phyloP scores from a whole-genome alignment of 2,113 vertebrate genomes.

The Pimephales promelas region DNA sequence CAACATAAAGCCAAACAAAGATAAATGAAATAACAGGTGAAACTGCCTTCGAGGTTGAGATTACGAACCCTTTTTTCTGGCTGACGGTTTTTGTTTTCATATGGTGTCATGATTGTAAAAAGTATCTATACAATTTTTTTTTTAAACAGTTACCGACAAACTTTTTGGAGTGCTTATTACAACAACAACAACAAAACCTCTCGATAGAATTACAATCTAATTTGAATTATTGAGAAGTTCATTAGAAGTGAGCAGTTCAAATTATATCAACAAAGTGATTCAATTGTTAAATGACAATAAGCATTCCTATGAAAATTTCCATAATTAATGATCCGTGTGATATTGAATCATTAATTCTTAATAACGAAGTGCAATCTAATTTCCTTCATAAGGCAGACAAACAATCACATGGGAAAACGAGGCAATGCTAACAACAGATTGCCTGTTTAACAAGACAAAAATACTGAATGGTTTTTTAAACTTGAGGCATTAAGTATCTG shows the following conservation, averaged over 20 bases:
- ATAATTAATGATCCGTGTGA: neutral
- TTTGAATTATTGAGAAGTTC: neutral
- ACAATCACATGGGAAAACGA: conserved; percentile 79
- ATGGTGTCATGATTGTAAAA: conserved; percentile 69
- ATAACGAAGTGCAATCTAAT: conserved; percentile 41
- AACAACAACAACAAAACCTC: too few species aligned
- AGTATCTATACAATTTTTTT: conserved; percentile 29
- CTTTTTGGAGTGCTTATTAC: conserved; percentile 41
- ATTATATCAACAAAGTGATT: neutral
- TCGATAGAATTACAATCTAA: neutral
- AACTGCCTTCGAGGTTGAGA: conserved; percentile 69
- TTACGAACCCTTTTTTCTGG: conserved; percentile 69
- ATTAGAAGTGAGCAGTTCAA: neutral
- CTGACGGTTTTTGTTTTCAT: conserved; percentile 41
- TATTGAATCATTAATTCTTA: too few species aligned
- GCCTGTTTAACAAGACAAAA: conserved; percentile 74
- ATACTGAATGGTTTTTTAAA: conserved; percentile 88
- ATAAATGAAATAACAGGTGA: conserved; percentile 48
- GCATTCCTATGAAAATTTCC: conserved; percentile 24
- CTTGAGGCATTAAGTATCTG: conserved; percentile 85
- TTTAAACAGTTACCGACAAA: neutral
- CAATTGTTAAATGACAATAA: too few species aligned
- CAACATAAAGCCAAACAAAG: conserved; percentile 54
- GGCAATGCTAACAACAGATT: conserved; percentile 80
- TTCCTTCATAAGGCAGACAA: conserved; percentile 94